A percentile compares a stretch with the other conserved stretches of the same genome.
phyloP scores from a whole-genome alignment of 2,888 invertebrate genomes.

The Helleia helle region DNA sequence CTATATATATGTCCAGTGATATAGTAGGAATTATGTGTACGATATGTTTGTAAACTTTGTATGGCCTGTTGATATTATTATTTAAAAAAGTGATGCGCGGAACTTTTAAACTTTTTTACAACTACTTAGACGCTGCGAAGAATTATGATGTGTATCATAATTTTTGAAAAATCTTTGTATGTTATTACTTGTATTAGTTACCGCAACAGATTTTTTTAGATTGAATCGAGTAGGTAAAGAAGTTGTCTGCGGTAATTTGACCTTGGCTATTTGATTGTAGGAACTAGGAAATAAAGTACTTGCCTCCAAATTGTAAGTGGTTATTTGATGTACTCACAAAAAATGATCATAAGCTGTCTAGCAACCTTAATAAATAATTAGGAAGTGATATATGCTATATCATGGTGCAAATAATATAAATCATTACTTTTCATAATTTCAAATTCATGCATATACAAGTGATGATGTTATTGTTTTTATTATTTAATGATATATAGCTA shows the following conservation, averaged over 20 bases:
- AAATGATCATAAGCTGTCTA: conserved; percentile 51
- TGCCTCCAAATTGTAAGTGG: conserved; percentile 71
- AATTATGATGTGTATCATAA: background rate
- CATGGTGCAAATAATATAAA: conserved; percentile 2
- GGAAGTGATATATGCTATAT: conserved; percentile 18
- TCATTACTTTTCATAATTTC: conserved; percentile 2
- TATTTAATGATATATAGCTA: background rate
- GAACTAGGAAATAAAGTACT: conserved; percentile 74
- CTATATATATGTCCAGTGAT: no score
- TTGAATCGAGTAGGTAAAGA: no score
- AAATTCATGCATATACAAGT: no score
- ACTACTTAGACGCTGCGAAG: background rate
- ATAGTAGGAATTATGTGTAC: no score
- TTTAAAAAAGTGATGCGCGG: conserved; percentile 56
- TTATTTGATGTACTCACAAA: conserved; percentile 70
- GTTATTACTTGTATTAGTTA: no score
- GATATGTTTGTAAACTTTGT: no score
- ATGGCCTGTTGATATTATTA: conserved; percentile 44
- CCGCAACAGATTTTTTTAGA: conserved; percentile 61
- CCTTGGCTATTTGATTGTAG: conserved; percentile 73
- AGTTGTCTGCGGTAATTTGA: conserved; percentile 60
- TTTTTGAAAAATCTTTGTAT: no score
- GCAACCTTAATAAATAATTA: conserved; percentile 30
- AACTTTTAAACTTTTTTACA: conserved; percentile 44
- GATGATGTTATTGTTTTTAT: conserved; percentile 1